phyloP scores from a whole-genome alignment of 1,140 invertebrate genomes.

The Leguminivora glycinivorella region DNA sequence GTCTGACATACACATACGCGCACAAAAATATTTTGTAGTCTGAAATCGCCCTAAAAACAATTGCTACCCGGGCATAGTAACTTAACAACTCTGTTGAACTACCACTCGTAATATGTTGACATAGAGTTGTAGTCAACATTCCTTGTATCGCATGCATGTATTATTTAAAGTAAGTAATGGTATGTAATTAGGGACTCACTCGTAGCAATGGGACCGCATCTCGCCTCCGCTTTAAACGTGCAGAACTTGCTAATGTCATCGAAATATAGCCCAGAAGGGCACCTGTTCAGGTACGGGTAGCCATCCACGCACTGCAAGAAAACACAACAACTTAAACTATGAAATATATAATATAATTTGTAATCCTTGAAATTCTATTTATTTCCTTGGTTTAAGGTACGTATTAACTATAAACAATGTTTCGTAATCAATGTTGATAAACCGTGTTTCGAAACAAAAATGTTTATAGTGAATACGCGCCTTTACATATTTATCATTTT shows the following conservation, averaged over 20 bases:
- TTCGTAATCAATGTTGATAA: too few species aligned
- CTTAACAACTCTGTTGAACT: background rate
- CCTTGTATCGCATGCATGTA: background rate
- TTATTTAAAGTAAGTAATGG: background rate
- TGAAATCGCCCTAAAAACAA: background rate
- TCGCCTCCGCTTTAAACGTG: constrained; percentile 94
- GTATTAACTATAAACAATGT: too few species aligned
- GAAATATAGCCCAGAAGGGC: constrained; percentile 93
- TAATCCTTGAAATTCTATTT: too few species aligned
- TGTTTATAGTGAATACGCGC: too few species aligned
- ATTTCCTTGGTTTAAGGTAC: too few species aligned
- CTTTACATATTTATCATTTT: too few species aligned
- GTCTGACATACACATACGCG: too few species aligned
- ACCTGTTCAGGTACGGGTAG: constrained; percentile 91
- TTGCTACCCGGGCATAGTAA: background rate
- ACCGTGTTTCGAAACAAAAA: too few species aligned
- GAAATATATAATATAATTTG: too few species aligned
- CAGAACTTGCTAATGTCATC: constrained; percentile 95
- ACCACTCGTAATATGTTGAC: background rate
- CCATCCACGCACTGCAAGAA: constrained; percentile 90
- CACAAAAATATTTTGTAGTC: too few species aligned
- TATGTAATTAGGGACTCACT: constrained; percentile 82
- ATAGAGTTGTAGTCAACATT: background rate
- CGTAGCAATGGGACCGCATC: constrained; percentile 91
- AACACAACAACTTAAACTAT: constrained; percentile 20